A percentile compares a stretch with the other conserved stretches of the same genome.
Conservation (phyloP, 2,113 vertebrate genomes). For the Ariopsis seemanni region DNA sequence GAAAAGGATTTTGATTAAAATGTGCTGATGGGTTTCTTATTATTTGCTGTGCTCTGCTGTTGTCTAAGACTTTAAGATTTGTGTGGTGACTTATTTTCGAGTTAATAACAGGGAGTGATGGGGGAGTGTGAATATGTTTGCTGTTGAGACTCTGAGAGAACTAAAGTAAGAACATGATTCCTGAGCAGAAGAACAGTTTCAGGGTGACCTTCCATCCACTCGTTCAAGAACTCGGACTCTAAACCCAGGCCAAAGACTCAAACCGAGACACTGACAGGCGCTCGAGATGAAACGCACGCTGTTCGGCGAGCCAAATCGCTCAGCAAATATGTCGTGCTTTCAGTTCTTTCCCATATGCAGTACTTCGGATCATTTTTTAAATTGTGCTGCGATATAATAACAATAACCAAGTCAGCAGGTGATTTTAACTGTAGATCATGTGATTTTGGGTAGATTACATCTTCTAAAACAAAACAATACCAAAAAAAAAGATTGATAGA, state of each 20-base stretch:
- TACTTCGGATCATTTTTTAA: not conserved
- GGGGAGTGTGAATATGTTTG: not conserved
- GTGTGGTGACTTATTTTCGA: no score
- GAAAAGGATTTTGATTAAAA: no score
- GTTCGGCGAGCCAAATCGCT: not conserved
- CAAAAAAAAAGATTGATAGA: not conserved
- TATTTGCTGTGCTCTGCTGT: no score
- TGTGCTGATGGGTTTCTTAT: no score
- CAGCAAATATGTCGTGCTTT: not conserved
- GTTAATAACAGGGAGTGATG: no score
- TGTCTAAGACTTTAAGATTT: no score
- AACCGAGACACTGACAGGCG: not conserved
- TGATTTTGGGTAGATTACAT: not conserved
- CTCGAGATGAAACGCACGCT: not conserved
- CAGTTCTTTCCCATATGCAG: not conserved
- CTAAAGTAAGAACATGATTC: not conserved
- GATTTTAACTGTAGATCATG: not conserved
- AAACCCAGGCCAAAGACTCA: not conserved
- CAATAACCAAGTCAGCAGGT: not conserved
- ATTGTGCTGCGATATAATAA: not conserved
- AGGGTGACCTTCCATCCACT: not conserved
- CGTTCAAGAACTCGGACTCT: not conserved
- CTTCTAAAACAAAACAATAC: not conserved
- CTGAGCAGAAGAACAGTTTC: not conserved
- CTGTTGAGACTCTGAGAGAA: not conserved